phyloP scores from a whole-genome alignment of 1,140 invertebrate genomes.

The Bombus sylvicola region DNA sequence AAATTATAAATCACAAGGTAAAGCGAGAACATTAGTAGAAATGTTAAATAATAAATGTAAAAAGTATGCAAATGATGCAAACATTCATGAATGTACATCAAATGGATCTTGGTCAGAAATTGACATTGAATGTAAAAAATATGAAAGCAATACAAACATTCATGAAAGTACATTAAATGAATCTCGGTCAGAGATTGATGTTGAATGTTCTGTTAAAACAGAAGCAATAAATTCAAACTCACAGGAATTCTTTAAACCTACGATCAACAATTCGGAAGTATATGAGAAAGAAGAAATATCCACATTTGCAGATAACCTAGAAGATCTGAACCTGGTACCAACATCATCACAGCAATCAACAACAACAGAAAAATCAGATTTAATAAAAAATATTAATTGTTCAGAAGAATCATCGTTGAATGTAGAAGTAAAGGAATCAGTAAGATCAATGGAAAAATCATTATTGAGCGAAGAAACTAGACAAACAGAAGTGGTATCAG shows the following conservation, averaged over 20 bases:
- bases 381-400: neutral
- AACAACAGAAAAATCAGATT: neutral
- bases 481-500: neutral
- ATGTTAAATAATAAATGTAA: neutral
- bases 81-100: neutral
- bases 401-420: neutral
- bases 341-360: neutral
- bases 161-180: neutral
- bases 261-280: neutral
- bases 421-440: neutral
- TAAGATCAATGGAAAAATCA: neutral
- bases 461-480: neutral
- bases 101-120: neutral
- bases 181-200: neutral
- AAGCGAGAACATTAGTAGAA: neutral
- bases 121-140: too few species aligned
- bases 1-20: neutral
- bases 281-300: neutral
- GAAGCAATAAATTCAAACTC: neutral
- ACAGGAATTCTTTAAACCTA: neutral
- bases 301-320: neutral
- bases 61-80: neutral
- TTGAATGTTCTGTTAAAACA: neutral
- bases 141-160: neutral
- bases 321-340: neutral